Evolutionary conservation across 1,140 invertebrate genomes (phyloP), one percentile per base, ranked within the genome.

Genomic region (Cylas formicarius): DNA sequence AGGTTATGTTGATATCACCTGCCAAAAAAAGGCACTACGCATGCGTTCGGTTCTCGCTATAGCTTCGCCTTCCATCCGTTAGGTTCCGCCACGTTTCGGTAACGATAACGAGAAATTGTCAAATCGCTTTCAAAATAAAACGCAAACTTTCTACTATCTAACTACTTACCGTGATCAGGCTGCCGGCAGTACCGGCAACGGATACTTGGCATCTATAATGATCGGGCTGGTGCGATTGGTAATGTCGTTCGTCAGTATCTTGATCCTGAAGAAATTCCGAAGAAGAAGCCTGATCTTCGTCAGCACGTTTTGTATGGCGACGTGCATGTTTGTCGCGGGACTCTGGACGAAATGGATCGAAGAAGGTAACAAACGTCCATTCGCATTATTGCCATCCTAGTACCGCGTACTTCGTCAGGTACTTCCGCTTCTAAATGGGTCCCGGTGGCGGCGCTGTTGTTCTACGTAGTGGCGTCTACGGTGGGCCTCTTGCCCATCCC

Each of bases 181-280:
- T 37, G 50, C 50, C 8, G 50, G 50, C 7, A 57, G 38, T 13
- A 42, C 38, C 29, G 40, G 57, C 7, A 53, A 59, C 27, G 38
- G 50, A 0, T 72, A 72, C 38, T 28, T 72, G 1, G 68, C 73
- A 0, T 73, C 81, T 3, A 74, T 82, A 28, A 60, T 81, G 8
- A 70, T 85, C 27, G 81, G 80, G 7, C 44, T 73, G 0, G 75
- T 81, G 0, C 72, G 81, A 37, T 74, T 84, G 23, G 40, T 81
- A 8, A 72, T 75, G 52, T 75, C 74, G n/a, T 64, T 76, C 52
- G 55, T 71, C 1, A 75, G 73, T 36, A 72, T 72, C 7, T 72
- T 65, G 52, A 53, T 77, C 27, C 49, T 77, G 6, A 67, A 70
- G 37, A 58, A 62, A 14, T 77, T 62, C 47, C 66, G 66, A 8